A percentile compares a stretch with the other conserved stretches of the same genome.
Conservation (phyloP, 2,113 vertebrate species). For the rabbit (Oryctolagus cuniculus) region DNA sequence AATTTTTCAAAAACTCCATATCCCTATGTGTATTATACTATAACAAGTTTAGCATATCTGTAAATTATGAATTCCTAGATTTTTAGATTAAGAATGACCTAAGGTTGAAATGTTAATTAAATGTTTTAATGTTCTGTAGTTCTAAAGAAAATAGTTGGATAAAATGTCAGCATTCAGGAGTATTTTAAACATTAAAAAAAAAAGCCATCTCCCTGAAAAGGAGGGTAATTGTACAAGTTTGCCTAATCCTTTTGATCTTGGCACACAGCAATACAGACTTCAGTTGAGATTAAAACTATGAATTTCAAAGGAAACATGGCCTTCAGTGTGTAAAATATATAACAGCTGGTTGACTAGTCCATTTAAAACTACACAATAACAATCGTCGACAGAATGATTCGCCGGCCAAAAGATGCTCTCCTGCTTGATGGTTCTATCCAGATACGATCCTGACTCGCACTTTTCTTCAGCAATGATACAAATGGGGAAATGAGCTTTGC, state of each 20-base stretch:
- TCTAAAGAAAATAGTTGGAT: constrained; percentile 83
- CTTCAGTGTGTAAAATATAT: constrained; percentile 84
- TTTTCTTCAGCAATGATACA: constrained; percentile 63
- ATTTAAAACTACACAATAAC: constrained; percentile 80
- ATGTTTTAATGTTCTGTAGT: constrained; percentile 81
- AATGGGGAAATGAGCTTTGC: constrained; percentile 25
- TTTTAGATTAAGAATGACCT: constrained; percentile 78
- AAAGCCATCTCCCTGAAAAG: constrained; percentile 77
- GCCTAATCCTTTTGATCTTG: constrained; percentile 82
- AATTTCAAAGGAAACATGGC: constrained; percentile 86
- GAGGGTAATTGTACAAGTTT: constrained; percentile 78
- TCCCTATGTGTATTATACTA: constrained; percentile 30
- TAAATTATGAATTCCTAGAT: constrained; percentile 72
- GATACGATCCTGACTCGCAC: constrained; percentile 57
- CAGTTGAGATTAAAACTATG: constrained; percentile 81
- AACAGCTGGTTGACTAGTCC: constrained; percentile 83
- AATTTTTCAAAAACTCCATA: constrained; percentile 18
- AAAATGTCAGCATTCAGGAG: constrained; percentile 80
- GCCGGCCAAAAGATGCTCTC: constrained; percentile 60
- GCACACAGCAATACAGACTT: constrained; percentile 80
- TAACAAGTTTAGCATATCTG: constrained; percentile 66
- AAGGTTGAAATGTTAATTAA: constrained; percentile 82
- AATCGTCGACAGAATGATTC: constrained; percentile 64
- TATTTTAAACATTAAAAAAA: constrained; percentile 77
- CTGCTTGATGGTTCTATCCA: constrained; percentile 74